phyloP scores from a whole-genome alignment of 2,113 vertebrate genomes.

The Cynocephalus volans region DNA sequence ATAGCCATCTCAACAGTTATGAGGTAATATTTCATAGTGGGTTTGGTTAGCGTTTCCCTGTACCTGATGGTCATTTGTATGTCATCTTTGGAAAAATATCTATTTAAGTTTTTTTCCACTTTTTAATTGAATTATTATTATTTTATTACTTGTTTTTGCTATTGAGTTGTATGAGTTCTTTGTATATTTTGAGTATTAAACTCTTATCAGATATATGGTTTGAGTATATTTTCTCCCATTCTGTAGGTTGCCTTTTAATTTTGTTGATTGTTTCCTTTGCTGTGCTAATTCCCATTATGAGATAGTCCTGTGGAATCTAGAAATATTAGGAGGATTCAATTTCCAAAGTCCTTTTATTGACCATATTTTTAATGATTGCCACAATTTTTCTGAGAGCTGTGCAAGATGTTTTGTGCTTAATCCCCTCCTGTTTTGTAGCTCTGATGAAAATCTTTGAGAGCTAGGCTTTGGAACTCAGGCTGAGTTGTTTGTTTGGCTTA shows the following conservation, averaged over 20 bases:
- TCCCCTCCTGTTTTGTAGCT: not conserved
- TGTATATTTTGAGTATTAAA: not conserved
- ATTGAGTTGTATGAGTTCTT: not conserved
- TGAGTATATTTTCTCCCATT: not conserved
- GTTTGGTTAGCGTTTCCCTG: not conserved
- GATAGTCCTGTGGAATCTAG: not conserved
- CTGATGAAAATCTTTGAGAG: not conserved
- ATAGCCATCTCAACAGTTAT: not conserved
- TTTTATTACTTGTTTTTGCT: not conserved
- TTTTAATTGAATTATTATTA: not conserved
- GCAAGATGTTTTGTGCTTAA: not conserved
- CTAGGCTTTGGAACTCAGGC: not conserved
- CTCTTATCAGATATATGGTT: not conserved
- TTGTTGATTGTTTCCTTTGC: not conserved
- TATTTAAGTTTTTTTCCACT: not conserved
- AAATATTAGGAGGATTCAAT: not conserved
- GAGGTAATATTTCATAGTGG: not conserved
- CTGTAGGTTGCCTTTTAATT: not conserved
- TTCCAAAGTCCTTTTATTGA: not conserved
- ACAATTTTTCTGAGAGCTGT: not conserved
- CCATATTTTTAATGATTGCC: not conserved
- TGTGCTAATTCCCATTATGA: not conserved
- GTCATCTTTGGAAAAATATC: not conserved
- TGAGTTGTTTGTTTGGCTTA: not conserved
- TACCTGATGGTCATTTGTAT: not conserved